Conservation (phyloP, 2,113 vertebrate species). For the Bujurquina vittata region DNA sequence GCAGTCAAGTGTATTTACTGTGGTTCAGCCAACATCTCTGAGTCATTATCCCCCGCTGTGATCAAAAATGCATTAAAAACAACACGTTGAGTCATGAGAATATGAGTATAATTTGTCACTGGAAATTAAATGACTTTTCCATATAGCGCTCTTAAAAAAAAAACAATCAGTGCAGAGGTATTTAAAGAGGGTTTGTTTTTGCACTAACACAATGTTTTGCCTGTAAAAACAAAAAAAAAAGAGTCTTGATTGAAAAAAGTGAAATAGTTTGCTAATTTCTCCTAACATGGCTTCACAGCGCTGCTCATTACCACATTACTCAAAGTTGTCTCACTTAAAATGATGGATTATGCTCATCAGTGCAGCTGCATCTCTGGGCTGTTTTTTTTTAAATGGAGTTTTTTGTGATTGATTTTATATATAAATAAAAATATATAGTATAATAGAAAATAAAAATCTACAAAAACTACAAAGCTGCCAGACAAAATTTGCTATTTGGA, state of each 20-base stretch:
- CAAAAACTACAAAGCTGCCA: not conserved
- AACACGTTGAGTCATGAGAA: not conserved
- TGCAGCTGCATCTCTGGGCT: conserved; percentile 29
- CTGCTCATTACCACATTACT: conserved; percentile 24
- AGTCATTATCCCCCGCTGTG: conserved; percentile 39
- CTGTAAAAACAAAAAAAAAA: no score
- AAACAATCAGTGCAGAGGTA: no score
- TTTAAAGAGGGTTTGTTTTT: no score
- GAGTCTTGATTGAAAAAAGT: no score
- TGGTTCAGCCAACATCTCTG: conserved; percentile 17
- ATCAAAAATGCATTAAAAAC: conserved; percentile 23
- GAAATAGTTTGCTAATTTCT: no score
- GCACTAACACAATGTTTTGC: no score
- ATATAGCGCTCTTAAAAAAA: no score
- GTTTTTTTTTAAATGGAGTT: conserved; percentile 37
- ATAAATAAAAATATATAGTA: no score
- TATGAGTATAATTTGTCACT: conserved; percentile 40
- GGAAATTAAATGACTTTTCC: conserved; percentile 2
- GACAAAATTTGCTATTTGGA: not conserved
- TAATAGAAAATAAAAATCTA: no score
- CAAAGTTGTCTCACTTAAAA: conserved; percentile 37
- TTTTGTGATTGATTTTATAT: not conserved
- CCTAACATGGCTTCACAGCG: not conserved
- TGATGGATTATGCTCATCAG: conserved; percentile 34
- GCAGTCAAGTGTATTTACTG: conserved; percentile 7